A percentile compares a stretch with the other conserved stretches of the same genome.
phyloP scores from a whole-genome alignment of 2,113 vertebrate genomes.

The Irena cyanogastra region DNA sequence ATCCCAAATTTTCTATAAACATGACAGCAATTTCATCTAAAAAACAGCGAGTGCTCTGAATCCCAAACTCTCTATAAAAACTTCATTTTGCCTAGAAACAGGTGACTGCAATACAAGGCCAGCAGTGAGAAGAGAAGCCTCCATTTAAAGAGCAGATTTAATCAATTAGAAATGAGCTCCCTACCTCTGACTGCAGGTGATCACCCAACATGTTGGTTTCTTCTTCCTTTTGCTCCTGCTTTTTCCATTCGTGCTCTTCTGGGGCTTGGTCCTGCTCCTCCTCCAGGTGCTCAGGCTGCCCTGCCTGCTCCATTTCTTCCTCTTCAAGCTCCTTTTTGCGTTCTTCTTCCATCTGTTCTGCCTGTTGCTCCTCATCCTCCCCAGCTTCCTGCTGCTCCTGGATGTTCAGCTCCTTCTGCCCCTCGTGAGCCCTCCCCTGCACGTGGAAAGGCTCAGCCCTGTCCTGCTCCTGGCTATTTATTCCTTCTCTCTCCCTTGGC shows the following conservation, averaged over 20 bases:
- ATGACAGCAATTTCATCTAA: neutral
- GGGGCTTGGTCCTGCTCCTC: slow-evolving; percentile 84
- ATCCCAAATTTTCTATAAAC: neutral
- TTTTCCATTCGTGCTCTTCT: slow-evolving; percentile 76
- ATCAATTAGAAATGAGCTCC: neutral
- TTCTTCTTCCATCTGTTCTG: slow-evolving; percentile 75
- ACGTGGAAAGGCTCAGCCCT: neutral
- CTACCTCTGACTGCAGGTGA: slow-evolving; percentile 50
- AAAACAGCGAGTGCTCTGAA: neutral
- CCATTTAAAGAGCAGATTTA: neutral
- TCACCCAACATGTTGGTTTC: slow-evolving; percentile 70
- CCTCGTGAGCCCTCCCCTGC: neutral
- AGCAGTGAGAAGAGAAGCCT: neutral
- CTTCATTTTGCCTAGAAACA: neutral
- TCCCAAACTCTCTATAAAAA: neutral
- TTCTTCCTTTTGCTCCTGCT: slow-evolving; percentile 65
- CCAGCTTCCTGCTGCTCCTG: slow-evolving; percentile 59
- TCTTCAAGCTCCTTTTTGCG: slow-evolving; percentile 82
- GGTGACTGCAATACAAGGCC: neutral
- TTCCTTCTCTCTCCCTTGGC: neutral
- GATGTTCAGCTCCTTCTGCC: slow-evolving; percentile 31
- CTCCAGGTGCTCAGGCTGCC: slow-evolving; percentile 80
- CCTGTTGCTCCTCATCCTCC: slow-evolving; percentile 56
- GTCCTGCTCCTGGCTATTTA: neutral
- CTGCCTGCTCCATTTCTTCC: slow-evolving; percentile 87